Percentiles rank a stretch among this genome's conserved stretches.
Evolutionary conservation across 2,113 vertebrate species (phyloP).

Genomic region (Psittacula cyanocephala): DNA sequence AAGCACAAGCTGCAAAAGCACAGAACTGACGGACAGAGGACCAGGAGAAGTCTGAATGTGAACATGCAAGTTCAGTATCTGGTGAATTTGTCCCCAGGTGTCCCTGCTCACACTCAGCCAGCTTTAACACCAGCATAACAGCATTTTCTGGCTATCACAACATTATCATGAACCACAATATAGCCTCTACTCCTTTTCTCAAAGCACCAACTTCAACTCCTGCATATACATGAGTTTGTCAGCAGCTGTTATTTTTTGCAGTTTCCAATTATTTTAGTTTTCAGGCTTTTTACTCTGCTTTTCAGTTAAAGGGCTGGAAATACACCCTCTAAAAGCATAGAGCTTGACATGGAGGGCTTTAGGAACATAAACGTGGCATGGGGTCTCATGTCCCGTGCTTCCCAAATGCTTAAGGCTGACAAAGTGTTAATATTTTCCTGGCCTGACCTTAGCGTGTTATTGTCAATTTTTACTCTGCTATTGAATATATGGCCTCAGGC

Average conservation of each 20-base stretch:
- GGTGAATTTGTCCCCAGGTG: background rate
- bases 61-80: background rate
- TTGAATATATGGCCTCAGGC: background rate
- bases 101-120: background rate
- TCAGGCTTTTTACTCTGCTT: background rate
- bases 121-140: background rate
- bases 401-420: background rate
- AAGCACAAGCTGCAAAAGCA: background rate
- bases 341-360: background rate
- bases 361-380: accelerated
- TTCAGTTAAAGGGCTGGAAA: background rate
- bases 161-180: background rate
- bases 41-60: background rate
- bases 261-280: background rate
- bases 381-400: accelerated
- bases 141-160: background rate
- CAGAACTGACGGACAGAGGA: background rate
- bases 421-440: background rate
- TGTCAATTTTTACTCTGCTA: background rate
- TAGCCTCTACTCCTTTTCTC: background rate
- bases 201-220: background rate
- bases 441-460: background rate
- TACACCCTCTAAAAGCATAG: accelerated
- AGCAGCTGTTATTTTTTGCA: accelerated
- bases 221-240: accelerated